A percentile compares a stretch with the other conserved stretches of the same genome.
Conservation (phyloP, 2,113 vertebrate species). For the Chionodraco myersi region DNA sequence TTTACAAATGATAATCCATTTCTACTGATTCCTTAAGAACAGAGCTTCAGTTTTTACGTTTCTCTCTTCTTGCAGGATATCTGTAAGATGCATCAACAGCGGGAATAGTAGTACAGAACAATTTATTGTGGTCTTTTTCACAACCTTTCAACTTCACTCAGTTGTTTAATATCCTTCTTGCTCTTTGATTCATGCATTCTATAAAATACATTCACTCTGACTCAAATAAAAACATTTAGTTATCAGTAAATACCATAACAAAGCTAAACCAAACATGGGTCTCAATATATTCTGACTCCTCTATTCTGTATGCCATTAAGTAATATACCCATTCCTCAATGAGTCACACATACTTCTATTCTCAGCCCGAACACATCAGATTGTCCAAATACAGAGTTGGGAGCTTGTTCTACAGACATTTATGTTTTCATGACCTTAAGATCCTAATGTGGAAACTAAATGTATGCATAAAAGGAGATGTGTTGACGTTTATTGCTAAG, state of each 20-base stretch:
- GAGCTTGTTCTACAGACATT: no score
- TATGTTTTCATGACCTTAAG: no score
- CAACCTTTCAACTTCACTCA: neutral
- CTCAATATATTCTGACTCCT: neutral
- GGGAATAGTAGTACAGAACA: neutral
- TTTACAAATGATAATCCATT: conserved; percentile 6
- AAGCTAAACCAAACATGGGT: neutral
- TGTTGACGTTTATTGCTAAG: no score
- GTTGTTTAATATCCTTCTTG: neutral
- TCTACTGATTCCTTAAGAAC: neutral
- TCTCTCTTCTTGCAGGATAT: neutral
- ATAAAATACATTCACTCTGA: neutral
- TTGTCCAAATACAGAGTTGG: no score
- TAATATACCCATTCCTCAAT: no score
- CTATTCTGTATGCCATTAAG: neutral
- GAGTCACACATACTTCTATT: no score
- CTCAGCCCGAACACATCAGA: no score
- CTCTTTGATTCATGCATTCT: neutral
- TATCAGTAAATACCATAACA: neutral
- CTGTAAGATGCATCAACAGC: neutral
- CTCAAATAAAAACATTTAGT: neutral
- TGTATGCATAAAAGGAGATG: no score
- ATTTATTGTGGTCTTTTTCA: neutral
- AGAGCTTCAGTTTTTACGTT: neutral
- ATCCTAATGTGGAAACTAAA: no score